Conservation (phyloP, 2,888 invertebrate species). For the Noctua fimbriata region DNA sequence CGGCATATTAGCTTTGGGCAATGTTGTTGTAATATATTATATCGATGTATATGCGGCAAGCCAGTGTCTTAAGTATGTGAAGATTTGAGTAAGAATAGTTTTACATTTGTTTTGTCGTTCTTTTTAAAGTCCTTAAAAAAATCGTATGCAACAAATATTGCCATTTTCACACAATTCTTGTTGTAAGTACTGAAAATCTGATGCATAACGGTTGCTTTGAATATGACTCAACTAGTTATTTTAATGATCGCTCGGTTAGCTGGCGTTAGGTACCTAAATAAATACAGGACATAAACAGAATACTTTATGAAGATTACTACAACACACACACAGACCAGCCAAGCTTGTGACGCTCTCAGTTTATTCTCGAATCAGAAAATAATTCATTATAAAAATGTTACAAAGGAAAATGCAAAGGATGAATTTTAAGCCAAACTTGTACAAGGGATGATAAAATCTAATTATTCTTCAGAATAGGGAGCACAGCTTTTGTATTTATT, state of each 20-base stretch:
- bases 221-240: neutral
- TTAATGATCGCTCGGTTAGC: neutral
- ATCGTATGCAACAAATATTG: neutral
- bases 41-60: constrained; percentile 40
- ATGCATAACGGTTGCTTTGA: neutral
- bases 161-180: neutral
- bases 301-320: neutral
- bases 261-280: neutral
- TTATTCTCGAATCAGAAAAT: neutral
- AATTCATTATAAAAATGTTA: too few species aligned
- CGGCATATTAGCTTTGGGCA: constrained; percentile 70
- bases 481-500: constrained; percentile 17
- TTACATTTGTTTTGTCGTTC: neutral
- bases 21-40: constrained; percentile 58
- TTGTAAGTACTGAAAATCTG: neutral
- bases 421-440: neutral
- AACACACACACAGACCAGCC: neutral
- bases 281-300: neutral
- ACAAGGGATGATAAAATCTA: neutral
- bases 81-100: neutral
- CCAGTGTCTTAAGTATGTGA: constrained; percentile 2
- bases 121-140: neutral
- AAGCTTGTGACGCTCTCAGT: neutral
- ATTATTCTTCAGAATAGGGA: neutral
- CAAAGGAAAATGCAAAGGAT: neutral